phyloP scores from a whole-genome alignment of 2,797 vertebrate species.

The Melopsittacus undulatus region DNA sequence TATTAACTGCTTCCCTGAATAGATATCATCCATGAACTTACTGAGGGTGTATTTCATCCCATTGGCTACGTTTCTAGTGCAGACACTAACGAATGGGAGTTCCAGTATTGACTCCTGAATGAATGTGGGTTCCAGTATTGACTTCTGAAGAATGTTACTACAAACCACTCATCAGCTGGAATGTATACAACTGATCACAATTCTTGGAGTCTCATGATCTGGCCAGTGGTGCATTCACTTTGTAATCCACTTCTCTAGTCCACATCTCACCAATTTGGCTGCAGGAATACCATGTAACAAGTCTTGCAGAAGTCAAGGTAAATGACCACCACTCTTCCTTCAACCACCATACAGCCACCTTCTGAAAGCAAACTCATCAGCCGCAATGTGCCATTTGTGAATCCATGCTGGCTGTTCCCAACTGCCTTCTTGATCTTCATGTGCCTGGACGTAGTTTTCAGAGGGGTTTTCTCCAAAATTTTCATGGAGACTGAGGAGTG shows the following conservation, averaged over 20 bases:
- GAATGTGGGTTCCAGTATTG: background rate
- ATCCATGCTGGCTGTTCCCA: background rate
- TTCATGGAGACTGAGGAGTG: background rate
- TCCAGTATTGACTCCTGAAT: background rate
- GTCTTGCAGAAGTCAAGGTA: background rate
- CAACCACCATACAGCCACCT: background rate
- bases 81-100: background rate
- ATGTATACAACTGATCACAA: background rate
- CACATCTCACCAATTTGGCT: background rate
- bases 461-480: background rate
- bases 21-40: background rate
- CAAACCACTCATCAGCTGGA: background rate
- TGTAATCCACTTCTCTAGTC: background rate
- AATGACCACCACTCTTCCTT: background rate
- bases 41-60: background rate
- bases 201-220: background rate
- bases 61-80: background rate
- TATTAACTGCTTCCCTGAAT: background rate
- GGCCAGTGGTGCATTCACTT: fast-evolving
- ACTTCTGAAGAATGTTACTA: background rate
- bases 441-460: background rate
- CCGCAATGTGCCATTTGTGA: background rate
- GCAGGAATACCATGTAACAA: background rate
- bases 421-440: background rate
- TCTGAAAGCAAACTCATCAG: background rate